Percentiles rank a stretch among this genome's conserved stretches.
Evolutionary conservation across 2,113 vertebrate genomes (phyloP).

Genomic region (Dromaius novaehollandiae): DNA sequence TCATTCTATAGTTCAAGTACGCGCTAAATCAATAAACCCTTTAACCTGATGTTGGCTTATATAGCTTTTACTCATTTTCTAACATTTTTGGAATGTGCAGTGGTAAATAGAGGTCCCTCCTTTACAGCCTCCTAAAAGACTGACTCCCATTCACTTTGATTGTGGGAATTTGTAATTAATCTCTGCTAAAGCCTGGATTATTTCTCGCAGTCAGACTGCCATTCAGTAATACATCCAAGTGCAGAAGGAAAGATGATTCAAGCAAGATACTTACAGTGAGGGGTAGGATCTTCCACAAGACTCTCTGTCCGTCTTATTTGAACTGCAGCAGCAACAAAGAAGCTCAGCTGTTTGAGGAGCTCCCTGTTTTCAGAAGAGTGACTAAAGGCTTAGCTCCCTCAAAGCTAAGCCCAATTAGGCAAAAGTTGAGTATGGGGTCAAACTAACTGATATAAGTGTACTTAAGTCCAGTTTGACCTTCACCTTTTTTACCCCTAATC

Average conservation of each 20-base stretch:
- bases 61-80: constrained; percentile 34
- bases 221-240: background rate
- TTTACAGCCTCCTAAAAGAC: background rate
- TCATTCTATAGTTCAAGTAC: background rate
- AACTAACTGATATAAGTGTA: background rate
- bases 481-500: background rate
- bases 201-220: background rate
- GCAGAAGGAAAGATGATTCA: background rate
- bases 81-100: background rate
- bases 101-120: constrained; percentile 17
- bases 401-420: background rate
- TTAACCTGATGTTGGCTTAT: constrained; percentile 34
- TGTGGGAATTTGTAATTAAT: background rate
- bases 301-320: background rate
- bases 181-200: background rate
- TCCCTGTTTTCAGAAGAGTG: background rate
- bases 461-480: background rate
- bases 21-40: constrained; percentile 50
- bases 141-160: constrained; percentile 8
- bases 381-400: background rate
- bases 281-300: background rate
- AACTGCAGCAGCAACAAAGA: background rate
- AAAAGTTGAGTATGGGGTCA: background rate
- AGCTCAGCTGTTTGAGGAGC: background rate
- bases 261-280: background rate